Evolutionary conservation across 2,797 vertebrate genomes (phyloP), one percentile per base, ranked within the genome.

Genomic region (Halcyon smyrnensis): DNA sequence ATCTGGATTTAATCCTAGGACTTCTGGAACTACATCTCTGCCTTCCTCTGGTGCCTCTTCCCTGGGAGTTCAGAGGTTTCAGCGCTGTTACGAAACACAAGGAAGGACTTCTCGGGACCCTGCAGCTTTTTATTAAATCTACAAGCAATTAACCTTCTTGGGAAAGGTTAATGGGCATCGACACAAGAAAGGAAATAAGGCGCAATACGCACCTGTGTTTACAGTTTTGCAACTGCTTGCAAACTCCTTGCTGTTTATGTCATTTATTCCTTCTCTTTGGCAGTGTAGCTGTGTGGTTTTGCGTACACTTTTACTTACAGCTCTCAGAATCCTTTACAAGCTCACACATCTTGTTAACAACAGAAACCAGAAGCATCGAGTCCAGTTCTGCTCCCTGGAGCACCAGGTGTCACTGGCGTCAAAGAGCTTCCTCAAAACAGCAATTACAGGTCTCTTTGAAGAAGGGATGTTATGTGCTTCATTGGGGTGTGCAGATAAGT

Each of bases 41-140:
- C 50, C 51, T 91, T 69, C 41, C 30, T 14, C 27, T 78, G 76
- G 17, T 90, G 39, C 48, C 28, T 43, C 69, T 57, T 11, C 24
- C 53, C 10, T 30, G 39, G n/a, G 28, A 68, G 30, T 15, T 68
- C 17, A 32, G 81, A 63, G 60, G 8, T 57, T 53, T 89, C 43
- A 13, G 65, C 59, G 15, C 63, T 0, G 1, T 75, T 51, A 18
- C 0, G 7, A 50, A 59, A n/a, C 12, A 8, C 0, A 1, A 1
- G 8, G 43, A 68, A 27, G 25, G 19, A 12, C 12, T 70, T 57
- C 50, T 50, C 15, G 24, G 36, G 63, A 41, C 18, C 8, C 25
- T 70, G 46, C 36, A 50, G 30, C 36, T 64, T 41, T 43, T 83
- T 15, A 21, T 65, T 70, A 41, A 25, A 50, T 81, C 32, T 74